Evolutionary conservation across 92 coral and sea anemone species (phyloP), one percentile per base, ranked within the genome.

Genomic region (Hydrozoanthus gracilis): DNA sequence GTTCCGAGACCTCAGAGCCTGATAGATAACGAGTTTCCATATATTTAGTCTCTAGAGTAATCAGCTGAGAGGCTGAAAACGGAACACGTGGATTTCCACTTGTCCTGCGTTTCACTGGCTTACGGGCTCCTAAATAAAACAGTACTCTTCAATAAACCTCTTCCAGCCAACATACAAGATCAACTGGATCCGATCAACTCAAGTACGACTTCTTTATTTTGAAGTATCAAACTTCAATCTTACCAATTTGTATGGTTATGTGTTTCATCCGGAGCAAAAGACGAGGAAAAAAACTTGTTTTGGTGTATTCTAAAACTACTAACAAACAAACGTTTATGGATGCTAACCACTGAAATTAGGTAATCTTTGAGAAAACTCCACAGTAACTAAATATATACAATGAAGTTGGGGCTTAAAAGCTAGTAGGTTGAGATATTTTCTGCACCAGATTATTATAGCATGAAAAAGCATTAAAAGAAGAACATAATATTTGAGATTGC

Each of bases 51-150:
- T 96, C 99, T 49, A 96, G 82, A 6, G 90, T 92, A 87, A 91
- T 93, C 75, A 95, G 88, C 77, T 96, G 99, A 6, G 91, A 87
- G 46, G 99, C 88, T 51, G 99, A 93, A 78, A 96, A 96, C 9
- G 99, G 99, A 50, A 96, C 99, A 49, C 99, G 91, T 50, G 99
- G 99, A 64, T 90, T 95, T 6, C 98, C 98, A 83, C 98, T 93
- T 54, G 94, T 92, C 62, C 91, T 94, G 44, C 99, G 96, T 72
- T 93, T 96, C 70, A 80, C 47, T 65, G 88, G 73, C 68, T 89
- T 94, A 52, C 91, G 91, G 52, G 82, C 50, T 52, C 87, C 86
- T 60, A 85, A 80, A 78, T 48, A 49, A 80, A 80, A 80, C 35
- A 47, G 62, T 4, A 61, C 9, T 15, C 5, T 47, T 8, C 71